Percentiles rank a stretch among this genome's conserved stretches.
These are phyloP conservation scores for Porites lutea DNA, from an alignment of 64 coral and sea anemone species.

Conservation along the genomic window DNA sequence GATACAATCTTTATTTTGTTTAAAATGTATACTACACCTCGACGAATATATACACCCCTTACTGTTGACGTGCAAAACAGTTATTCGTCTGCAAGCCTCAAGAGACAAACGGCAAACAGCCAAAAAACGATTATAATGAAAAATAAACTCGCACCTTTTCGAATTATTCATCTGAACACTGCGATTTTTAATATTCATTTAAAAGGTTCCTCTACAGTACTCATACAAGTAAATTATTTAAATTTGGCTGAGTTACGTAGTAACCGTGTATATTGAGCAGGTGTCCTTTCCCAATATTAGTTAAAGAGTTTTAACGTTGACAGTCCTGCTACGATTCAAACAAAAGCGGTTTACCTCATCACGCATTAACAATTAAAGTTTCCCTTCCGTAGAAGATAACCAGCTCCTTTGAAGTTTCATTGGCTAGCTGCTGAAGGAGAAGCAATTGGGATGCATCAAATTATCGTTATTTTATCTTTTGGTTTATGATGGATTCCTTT, in stretches of 20 bases:
- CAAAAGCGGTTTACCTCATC: slow-evolving; percentile 27
- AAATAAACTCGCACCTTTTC: no score
- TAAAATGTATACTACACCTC: no score
- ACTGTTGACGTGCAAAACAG: no score
- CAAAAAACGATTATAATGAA: no score
- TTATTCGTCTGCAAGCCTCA: no score
- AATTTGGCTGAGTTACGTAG: slow-evolving; percentile 13
- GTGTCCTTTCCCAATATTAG: neutral
- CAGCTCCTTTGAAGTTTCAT: neutral
- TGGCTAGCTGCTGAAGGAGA: neutral
- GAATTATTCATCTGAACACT: no score
- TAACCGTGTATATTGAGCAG: neutral
- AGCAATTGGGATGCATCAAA: slow-evolving; percentile 22
- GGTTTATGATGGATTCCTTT: neutral
- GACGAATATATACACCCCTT: no score
- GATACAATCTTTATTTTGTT: no score
- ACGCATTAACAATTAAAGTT: slow-evolving; percentile 21
- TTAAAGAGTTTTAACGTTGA: slow-evolving; percentile 4
- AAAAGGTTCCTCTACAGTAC: neutral
- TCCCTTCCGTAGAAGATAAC: neutral
- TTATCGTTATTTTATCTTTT: slow-evolving; percentile 32
- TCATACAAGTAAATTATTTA: neutral
- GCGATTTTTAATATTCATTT: no score
- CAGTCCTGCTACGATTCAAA: neutral
- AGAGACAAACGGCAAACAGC: no score